Base-by-base conservation (phyloP, 2,797 vertebrate species). In the Carduelis carduelis region DNA sequence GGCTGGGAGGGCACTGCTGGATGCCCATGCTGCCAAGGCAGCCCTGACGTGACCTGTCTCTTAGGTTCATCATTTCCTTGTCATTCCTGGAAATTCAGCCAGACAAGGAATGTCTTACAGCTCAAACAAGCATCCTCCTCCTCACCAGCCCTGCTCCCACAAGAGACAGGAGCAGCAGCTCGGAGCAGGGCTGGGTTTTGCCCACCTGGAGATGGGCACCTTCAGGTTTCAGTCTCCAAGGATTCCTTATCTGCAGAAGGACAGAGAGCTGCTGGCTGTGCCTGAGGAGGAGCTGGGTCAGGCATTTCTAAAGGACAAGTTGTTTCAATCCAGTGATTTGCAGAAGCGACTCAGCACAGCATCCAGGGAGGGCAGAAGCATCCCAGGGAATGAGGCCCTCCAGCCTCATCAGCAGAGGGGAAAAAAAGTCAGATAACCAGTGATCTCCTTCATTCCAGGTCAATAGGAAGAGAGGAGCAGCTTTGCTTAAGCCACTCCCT, bases 111-210 rank as follows among this genome's bases (percentile, higher is more conserved):
- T 2, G 35, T 35, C 75, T 57, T 4, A 13, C 21, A 69, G 60
- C 52, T 49, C 71, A 18, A 59, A 44, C 0, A 8, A 34, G 43
- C 23, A 6, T 59, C 52, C 1, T 27, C 30, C 59, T 84, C 27
- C 34, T 55, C 64, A 18, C 10, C 55, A 47, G 53, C 41, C 41
- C 53, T 3, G 1, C 32, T 28, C 3, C 46, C 59, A 37, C 15
- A 2, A 0, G 6, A 26, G 41, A 35, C 0, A 0, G 3, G 14
- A 83, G 5, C 34, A 32, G 55, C 72, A 47, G 43, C 49, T 74
- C 1, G 0, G 6, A 39, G n/a, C 28, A 50, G 68, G 70, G 63
- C 52, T n/a, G 57, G n/a, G 24, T 6, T 53, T 13, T 6, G 30
- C 47, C 55, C 69, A 46, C 28, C 63, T 24, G 66, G 46, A 83